Conservation (phyloP, 2,797 vertebrate genomes). For the Hypotaenidia philippensis region DNA sequence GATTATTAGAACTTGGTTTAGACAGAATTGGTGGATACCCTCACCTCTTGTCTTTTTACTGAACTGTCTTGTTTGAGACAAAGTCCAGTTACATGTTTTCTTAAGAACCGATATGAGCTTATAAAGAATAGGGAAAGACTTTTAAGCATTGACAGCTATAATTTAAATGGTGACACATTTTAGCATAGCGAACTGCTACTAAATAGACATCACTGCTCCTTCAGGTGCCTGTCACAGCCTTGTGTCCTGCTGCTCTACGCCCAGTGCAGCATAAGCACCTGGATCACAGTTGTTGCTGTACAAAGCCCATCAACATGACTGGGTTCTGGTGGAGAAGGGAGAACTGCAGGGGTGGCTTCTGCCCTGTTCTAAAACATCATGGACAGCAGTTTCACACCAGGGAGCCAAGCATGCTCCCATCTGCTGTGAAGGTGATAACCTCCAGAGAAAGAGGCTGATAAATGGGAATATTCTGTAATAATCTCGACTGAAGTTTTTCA, state of each 20-base stretch:
- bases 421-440: neutral
- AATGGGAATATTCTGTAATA: neutral
- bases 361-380: neutral
- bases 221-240: neutral
- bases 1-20: neutral
- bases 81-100: neutral
- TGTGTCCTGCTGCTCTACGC: neutral
- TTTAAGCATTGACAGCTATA: neutral
- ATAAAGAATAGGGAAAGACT: neutral
- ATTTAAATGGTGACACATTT: neutral
- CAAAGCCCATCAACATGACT: neutral
- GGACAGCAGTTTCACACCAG: neutral
- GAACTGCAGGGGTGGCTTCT: too few species aligned
- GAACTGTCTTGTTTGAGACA: neutral
- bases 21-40: neutral
- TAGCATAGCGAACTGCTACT: neutral
- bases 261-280: rapidly evolving
- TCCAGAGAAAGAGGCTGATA: neutral
- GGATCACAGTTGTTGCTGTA: neutral
- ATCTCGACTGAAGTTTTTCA: neutral
- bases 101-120: neutral
- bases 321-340: too few species aligned
- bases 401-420: neutral
- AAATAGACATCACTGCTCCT: neutral
- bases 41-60: neutral